These are phyloP conservation scores for Leuciscus waleckii DNA, from an alignment of 2,797 vertebrate genomes.

Conservation along the genomic window DNA sequence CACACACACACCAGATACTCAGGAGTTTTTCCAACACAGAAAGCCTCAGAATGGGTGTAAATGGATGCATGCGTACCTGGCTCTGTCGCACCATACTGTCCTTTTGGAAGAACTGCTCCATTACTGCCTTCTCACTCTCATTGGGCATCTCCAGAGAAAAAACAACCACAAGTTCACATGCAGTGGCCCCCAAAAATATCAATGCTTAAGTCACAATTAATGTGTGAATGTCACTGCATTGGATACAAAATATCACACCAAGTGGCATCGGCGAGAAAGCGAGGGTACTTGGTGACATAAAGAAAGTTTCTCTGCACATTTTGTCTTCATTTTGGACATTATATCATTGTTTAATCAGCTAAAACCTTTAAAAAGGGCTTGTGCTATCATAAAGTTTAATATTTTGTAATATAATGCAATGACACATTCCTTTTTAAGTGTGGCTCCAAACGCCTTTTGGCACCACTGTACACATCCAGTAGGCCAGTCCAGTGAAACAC, in stretches of 20 bases:
- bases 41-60: background rate
- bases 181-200: background rate
- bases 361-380: too few relatives aligned
- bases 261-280: background rate
- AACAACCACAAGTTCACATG: constrained; percentile 4
- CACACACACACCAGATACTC: background rate
- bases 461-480: background rate
- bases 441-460: background rate
- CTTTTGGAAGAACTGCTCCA: constrained; percentile 92
- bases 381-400: background rate
- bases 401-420: background rate
- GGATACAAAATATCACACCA: background rate
- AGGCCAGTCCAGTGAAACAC: background rate
- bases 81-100: constrained; percentile 92
- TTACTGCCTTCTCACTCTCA: constrained; percentile 89
- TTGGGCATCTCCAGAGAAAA: constrained; percentile 74
- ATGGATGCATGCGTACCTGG: constrained; percentile 81
- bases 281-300: background rate
- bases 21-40: background rate
- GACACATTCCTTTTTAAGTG: background rate
- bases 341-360: background rate
- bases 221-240: background rate
- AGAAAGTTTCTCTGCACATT: too few relatives aligned
- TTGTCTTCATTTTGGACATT: background rate
- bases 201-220: background rate